Conservation (phyloP, 2,888 invertebrate genomes). For the Hipparchia sbordonii region DNA sequence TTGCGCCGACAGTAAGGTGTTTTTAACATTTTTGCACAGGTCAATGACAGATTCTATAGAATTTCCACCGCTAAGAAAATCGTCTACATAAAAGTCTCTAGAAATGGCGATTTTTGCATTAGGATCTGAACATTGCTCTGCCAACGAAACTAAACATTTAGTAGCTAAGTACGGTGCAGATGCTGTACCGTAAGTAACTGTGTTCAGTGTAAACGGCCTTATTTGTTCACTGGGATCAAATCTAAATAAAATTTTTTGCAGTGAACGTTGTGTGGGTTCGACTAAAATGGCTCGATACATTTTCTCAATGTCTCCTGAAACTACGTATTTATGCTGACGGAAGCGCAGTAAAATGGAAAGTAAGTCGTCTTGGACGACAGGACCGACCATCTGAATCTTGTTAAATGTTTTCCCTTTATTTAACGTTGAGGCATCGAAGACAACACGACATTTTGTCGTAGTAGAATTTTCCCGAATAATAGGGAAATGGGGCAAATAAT, state of each 20-base stretch:
- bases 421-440: background rate
- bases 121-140: no score
- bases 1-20: no score
- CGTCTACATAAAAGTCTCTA: no score
- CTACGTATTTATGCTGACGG: background rate
- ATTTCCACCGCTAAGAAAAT: no score
- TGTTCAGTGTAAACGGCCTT: background rate
- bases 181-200: background rate
- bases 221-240: background rate
- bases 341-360: background rate
- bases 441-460: background rate
- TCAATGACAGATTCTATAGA: no score
- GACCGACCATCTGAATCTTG: background rate
- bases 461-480: background rate
- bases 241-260: conserved; percentile 3
- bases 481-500: background rate
- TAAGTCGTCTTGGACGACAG: conserved; percentile 5
- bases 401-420: background rate
- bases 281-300: background rate
- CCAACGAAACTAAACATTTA: background rate
- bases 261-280: background rate
- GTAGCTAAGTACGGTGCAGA: background rate
- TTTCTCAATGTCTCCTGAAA: background rate
- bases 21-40: no score
- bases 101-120: no score